phyloP scores from a whole-genome alignment of 2,888 invertebrate species.

The Itoplectis maculator region DNA sequence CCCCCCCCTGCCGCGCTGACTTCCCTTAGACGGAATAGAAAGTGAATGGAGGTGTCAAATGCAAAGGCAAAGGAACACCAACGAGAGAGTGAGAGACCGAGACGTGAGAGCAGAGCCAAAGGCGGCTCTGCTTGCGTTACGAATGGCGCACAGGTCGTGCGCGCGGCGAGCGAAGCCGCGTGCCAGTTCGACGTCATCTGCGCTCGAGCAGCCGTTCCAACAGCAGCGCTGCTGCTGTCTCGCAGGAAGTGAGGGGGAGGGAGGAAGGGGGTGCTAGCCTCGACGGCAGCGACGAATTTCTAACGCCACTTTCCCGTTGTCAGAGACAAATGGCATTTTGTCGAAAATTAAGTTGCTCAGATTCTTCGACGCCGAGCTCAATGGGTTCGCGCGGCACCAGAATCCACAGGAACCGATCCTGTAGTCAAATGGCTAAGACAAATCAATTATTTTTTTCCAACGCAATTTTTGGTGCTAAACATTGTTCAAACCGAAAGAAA shows the following conservation, averaged over 20 bases:
- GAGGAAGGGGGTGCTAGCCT: too few relatives aligned
- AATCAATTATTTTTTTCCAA: too few relatives aligned
- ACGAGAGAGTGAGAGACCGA: conserved; percentile 26
- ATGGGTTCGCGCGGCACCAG: not conserved
- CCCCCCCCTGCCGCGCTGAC: conserved; percentile 5
- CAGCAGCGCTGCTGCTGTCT: not conserved
- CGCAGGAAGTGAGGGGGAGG: too few relatives aligned
- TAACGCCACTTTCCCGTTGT: not conserved
- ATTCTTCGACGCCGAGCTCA: not conserved
- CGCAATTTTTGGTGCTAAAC: too few relatives aligned
- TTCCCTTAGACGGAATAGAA: conserved; percentile 25
- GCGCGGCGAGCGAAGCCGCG: conserved; percentile 44
- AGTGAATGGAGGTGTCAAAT: conserved; percentile 49
- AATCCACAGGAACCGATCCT: too few relatives aligned
- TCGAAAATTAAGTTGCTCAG: not conserved
- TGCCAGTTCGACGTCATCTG: conserved; percentile 47
- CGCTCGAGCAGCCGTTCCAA: conserved; percentile 11
- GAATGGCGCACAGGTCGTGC: conserved; percentile 36
- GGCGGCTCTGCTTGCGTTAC: conserved; percentile 14
- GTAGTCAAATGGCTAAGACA: too few relatives aligned
- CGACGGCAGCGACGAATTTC: not conserved
- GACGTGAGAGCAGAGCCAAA: conserved; percentile 15
- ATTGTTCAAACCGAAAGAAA: too few relatives aligned
- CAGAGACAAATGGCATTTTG: conserved; percentile 4
- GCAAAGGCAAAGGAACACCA: conserved; percentile 39